Percentiles rank a stretch among this genome's conserved stretches.
Evolutionary conservation across 2,797 vertebrate species (phyloP).

Genomic region (Amblyopsis hoosieri): DNA sequence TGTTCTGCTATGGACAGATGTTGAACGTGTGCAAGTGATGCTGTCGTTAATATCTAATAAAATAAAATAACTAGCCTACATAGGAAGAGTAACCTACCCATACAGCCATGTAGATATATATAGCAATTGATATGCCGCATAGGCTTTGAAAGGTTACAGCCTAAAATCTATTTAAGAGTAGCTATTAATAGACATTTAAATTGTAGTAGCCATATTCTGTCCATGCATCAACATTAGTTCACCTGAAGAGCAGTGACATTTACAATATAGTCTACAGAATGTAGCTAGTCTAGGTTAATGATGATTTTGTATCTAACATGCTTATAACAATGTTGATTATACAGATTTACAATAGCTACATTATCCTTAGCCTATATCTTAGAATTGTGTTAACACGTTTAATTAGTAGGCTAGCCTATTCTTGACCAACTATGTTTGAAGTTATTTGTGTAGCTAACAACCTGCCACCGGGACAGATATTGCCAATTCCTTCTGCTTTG

Average conservation of each 20-base stretch:
- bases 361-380: too few relatives aligned
- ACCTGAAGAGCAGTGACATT: neutral
- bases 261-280: conserved; percentile 22
- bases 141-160: conserved; percentile 18
- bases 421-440: too few relatives aligned
- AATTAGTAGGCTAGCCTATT: too few relatives aligned
- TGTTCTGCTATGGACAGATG: neutral
- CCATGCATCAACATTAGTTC: neutral
- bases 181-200: neutral
- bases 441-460: too few relatives aligned
- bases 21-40: neutral
- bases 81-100: neutral
- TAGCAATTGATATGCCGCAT: conserved; percentile 37
- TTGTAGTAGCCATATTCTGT: neutral
- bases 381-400: too few relatives aligned
- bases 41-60: neutral
- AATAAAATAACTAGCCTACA: neutral
- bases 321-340: too few relatives aligned
- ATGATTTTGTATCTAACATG: too few relatives aligned
- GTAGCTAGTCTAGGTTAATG: conserved; percentile 20
- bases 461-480: too few relatives aligned
- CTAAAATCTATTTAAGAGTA: conserved; percentile 15
- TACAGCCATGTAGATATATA: conserved; percentile 5
- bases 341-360: too few relatives aligned
- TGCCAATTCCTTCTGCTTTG: too few relatives aligned